Percentiles rank a stretch among this genome's conserved stretches.
phyloP scores from a whole-genome alignment of 2,888 invertebrate species.

The Phrixothrix hirtus region DNA sequence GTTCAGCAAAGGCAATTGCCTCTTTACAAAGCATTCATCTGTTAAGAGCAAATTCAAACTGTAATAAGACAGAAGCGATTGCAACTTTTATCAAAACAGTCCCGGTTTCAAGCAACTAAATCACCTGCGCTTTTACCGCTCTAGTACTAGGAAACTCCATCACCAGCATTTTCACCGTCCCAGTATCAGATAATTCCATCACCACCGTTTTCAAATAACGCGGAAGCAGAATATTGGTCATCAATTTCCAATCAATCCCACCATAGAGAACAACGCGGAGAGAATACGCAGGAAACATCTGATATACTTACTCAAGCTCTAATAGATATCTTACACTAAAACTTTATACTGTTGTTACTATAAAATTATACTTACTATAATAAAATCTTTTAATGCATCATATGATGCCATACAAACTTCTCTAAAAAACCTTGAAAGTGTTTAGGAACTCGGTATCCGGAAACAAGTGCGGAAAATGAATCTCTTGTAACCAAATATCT shows the following conservation, averaged over 20 bases:
- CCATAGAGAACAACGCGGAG: neutral
- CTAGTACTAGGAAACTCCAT: no score
- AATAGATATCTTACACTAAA: no score
- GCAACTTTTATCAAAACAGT: neutral
- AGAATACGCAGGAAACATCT: neutral
- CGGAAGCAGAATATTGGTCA: neutral
- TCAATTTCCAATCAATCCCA: neutral
- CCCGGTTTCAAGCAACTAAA: neutral
- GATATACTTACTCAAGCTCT: neutral
- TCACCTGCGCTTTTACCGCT: neutral
- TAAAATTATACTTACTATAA: neutral
- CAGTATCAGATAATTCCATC: slow-evolving; percentile 1
- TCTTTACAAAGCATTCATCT: slow-evolving; percentile 24
- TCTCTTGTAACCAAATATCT: neutral
- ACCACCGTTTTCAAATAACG: neutral
- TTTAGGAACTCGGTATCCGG: neutral
- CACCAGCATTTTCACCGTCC: neutral
- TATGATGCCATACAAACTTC: neutral
- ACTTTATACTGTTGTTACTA: no score
- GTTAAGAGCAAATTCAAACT: slow-evolving; percentile 24
- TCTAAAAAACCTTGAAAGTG: no score
- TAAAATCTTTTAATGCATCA: neutral
- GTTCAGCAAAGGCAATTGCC: slow-evolving; percentile 18
- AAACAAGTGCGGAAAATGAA: no score
- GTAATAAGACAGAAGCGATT: slow-evolving; percentile 15